Evolutionary conservation across 2,888 invertebrate species (phyloP).

Genomic region (Dromius quadrimaculatus): DNA sequence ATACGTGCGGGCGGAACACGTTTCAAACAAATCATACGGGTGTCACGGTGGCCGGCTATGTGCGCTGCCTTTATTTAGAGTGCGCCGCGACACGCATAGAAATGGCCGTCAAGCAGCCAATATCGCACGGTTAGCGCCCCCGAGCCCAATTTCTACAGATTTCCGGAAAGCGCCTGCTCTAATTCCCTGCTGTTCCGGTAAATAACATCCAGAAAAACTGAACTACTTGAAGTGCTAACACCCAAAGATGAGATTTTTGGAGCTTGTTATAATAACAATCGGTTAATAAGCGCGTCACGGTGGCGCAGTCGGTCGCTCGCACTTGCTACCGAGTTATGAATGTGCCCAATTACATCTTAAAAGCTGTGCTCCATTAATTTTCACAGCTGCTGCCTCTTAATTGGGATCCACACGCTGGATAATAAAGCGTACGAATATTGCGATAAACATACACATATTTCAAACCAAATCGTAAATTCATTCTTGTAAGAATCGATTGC

Average conservation of each 20-base stretch:
- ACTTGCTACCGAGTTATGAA: slow-evolving; percentile 69
- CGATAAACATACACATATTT: too few species aligned
- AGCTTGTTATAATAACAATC: slow-evolving; percentile 48
- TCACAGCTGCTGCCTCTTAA: slow-evolving; percentile 75
- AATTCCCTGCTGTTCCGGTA: slow-evolving; percentile 40
- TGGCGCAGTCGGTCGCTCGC: slow-evolving; percentile 56
- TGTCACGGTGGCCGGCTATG: slow-evolving; percentile 60
- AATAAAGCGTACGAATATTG: slow-evolving; percentile 61
- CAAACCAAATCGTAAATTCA: too few species aligned
- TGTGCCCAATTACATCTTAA: slow-evolving; percentile 75
- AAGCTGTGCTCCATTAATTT: slow-evolving; percentile 75
- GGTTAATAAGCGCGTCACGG: slow-evolving; percentile 50
- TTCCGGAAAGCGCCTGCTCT: slow-evolving; percentile 63
- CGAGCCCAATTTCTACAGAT: slow-evolving; percentile 64
- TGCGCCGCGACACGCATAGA: slow-evolving; percentile 64
- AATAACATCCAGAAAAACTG: too few species aligned
- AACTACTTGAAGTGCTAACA: background rate
- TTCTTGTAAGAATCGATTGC: background rate
- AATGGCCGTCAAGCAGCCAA: slow-evolving; percentile 66
- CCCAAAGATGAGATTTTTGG: background rate
- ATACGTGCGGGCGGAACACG: slow-evolving; percentile 60
- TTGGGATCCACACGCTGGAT: slow-evolving; percentile 72
- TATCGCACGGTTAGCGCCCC: slow-evolving; percentile 62
- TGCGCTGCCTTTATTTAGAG: slow-evolving; percentile 60
- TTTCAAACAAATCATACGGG: slow-evolving; percentile 66